Percentiles rank a stretch among this genome's conserved stretches.
Conservation (phyloP, 2,797 vertebrate genomes). For the Aulostomus chinensis region DNA sequence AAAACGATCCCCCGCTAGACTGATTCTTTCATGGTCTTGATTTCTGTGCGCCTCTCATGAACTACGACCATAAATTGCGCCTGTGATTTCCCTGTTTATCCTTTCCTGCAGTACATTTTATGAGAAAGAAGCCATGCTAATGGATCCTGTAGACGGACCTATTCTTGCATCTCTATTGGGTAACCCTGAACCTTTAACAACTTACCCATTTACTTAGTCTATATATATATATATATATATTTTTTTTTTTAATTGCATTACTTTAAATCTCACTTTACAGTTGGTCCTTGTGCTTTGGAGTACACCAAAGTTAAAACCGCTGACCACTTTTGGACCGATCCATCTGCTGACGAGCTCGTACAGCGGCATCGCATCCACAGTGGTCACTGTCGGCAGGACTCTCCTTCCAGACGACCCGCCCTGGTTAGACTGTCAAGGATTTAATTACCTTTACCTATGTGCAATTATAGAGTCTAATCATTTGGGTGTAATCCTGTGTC, state of each 20-base stretch:
- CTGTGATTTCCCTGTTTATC: background rate
- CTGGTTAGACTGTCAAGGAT: conserved; percentile 67
- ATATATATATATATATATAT: background rate
- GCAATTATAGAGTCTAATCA: background rate
- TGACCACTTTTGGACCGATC: conserved; percentile 98
- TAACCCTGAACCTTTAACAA: conserved; percentile 56
- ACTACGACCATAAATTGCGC: background rate
- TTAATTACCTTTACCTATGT: background rate
- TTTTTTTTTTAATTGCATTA: background rate
- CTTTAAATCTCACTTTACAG: conserved; percentile 67
- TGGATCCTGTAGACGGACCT: conserved; percentile 95
- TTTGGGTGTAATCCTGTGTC: conserved; percentile 7
- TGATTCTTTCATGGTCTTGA: too few relatives aligned
- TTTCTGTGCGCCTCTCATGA: too few relatives aligned
- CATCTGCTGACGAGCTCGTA: conserved; percentile 94
- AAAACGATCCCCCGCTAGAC: too few relatives aligned
- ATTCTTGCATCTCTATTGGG: conserved; percentile 96
- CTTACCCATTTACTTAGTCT: background rate
- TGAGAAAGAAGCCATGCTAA: conserved; percentile 93
- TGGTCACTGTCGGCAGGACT: conserved; percentile 93
- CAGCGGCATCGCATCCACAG: conserved; percentile 97
- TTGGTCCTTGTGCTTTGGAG: conserved; percentile 95
- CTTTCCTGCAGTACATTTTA: conserved; percentile 88
- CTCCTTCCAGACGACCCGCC: conserved; percentile 93
- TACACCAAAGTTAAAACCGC: conserved; percentile 99